Evolutionary conservation across 2,797 vertebrate genomes (phyloP), one percentile per base, ranked within the genome.

Genomic region (Ara ararauna): DNA sequence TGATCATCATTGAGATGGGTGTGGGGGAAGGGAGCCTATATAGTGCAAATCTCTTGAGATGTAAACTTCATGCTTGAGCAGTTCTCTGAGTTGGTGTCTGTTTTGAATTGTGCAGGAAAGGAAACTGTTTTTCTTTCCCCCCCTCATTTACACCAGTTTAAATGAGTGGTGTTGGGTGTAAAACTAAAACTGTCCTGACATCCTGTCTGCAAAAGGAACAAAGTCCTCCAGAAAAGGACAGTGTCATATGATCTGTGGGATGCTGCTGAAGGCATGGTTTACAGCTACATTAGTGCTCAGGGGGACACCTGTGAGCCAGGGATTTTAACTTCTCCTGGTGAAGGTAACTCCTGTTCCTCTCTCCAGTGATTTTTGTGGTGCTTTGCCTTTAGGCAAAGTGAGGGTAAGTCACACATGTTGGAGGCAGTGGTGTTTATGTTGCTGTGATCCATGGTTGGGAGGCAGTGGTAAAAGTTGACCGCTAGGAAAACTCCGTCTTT

Each of bases 31-130:
- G 60, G 34, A 68, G 51, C 6, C 1, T 61, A 26, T 13, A 4
- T 32, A 45, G 48, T 20, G 18, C 34, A 70, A 10, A 54, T 77
- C 30, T n/a, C 68, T 77, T 54, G 67, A 94, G 80, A 83, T 80
- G 34, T 20, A 50, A 32, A 12, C 75, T 87, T 84, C 23, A 11
- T 62, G 77, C 65, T 38, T 16, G 58, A 90, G 81, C 29, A 68
- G 68, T 90, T 93, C 75, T 90, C 70, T 47, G 87, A 93, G 77
- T 90, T 40, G 90, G 91, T 89, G 77, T 48, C 67, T 94, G 40
- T 79, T 93, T 74, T 27, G 27, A 60, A 77, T 74, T 87, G 67
- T 18, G 23, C n/a, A 5, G 61, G 44, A 66, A 60, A 68, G 89
- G n/a, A 83, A 8, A 38, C 36, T 40, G 5, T 67, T 93, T 88